Evolutionary conservation across 2,797 vertebrate species (phyloP).

Genomic region (Denticeps clupeoides): DNA sequence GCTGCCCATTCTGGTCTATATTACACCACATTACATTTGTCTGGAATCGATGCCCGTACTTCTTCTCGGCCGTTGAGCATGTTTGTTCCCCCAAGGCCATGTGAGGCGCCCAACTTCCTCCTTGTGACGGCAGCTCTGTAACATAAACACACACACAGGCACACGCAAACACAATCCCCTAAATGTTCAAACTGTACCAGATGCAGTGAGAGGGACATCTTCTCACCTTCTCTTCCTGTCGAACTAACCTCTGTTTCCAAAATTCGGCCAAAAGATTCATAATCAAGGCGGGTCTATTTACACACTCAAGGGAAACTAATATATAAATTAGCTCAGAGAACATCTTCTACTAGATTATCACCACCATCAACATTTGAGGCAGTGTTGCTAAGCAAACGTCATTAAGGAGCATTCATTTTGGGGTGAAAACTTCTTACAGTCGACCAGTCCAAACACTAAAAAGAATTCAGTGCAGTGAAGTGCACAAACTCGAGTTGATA

Average conservation of each 20-base stretch:
- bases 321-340: too few relatives aligned
- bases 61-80: conserved; percentile 9
- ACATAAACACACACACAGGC: background rate
- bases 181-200: conserved; percentile 3
- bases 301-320: too few relatives aligned
- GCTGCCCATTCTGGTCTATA: background rate
- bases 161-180: background rate
- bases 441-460: too few relatives aligned
- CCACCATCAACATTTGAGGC: too few relatives aligned
- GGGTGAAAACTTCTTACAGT: too few relatives aligned
- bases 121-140: background rate
- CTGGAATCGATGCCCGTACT: background rate
- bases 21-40: conserved; percentile 2
- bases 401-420: too few relatives aligned
- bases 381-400: too few relatives aligned
- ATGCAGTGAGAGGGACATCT: background rate
- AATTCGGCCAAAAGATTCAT: background rate
- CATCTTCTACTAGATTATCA: too few relatives aligned
- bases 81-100: background rate
- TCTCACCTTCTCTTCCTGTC: background rate
- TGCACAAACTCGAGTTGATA: too few relatives aligned
- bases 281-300: too few relatives aligned
- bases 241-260: conserved; percentile 3
- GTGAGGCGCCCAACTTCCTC: background rate
- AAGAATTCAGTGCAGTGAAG: too few relatives aligned